These are phyloP conservation scores for Eulithis testata DNA, from an alignment of 2,888 invertebrate species.

Conservation along the genomic window DNA sequence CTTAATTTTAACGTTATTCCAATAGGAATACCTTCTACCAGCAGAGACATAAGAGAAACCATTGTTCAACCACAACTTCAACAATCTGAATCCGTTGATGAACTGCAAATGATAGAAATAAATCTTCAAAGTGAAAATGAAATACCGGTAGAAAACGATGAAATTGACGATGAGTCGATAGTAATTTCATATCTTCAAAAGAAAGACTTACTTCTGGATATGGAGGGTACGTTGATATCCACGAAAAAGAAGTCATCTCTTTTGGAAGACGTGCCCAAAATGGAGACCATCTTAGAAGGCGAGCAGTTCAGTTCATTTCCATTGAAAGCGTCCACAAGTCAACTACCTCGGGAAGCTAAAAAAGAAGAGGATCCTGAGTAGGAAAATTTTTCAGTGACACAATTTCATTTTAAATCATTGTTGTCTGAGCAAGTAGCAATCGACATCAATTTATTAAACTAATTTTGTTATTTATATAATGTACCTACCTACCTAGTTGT, in stretches of 20 bases:
- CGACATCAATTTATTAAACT: constrained; percentile 12
- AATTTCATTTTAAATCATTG: constrained; percentile 10
- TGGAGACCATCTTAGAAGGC: constrained; percentile 67
- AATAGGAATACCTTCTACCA: constrained; percentile 55
- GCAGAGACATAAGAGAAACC: constrained; percentile 47
- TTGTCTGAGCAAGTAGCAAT: constrained; percentile 1
- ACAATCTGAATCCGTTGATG: constrained; percentile 54
- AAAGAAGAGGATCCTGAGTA: constrained; percentile 35
- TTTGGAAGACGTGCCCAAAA: constrained; percentile 61
- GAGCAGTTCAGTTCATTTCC: constrained; percentile 52
- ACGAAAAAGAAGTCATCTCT: constrained; percentile 60
- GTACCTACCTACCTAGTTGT: neutral
- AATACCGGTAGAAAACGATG: constrained; percentile 46
- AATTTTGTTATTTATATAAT: neutral
- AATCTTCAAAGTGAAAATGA: constrained; percentile 63
- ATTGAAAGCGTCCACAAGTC: constrained; percentile 36
- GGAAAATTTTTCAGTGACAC: constrained; percentile 21
- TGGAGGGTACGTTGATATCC: constrained; percentile 49
- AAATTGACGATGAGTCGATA: constrained; percentile 57
- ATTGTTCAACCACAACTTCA: constrained; percentile 34
- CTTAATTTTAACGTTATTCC: constrained; percentile 46
- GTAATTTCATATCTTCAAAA: constrained; percentile 61
- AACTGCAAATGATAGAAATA: constrained; percentile 58
- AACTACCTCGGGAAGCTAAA: constrained; percentile 28
- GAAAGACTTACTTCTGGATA: constrained; percentile 49